Evolutionary conservation across 2,888 invertebrate genomes (phyloP).

Genomic region (Drosophila quinaria): DNA sequence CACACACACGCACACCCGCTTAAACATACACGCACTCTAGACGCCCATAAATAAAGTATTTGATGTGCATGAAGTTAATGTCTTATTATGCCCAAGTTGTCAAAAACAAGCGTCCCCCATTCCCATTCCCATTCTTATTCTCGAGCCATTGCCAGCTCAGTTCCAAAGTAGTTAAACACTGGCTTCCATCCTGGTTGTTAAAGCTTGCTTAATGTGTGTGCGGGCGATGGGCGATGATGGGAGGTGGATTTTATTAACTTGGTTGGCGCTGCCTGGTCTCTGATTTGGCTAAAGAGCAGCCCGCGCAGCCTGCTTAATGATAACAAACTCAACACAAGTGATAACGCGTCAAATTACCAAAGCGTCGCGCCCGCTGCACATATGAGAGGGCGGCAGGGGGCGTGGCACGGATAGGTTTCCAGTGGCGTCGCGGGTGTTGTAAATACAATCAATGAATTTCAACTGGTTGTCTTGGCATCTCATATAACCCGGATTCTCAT

Average conservation of each 20-base stretch:
- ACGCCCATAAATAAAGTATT: slow-evolving; percentile 80
- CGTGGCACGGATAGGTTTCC: slow-evolving; percentile 35
- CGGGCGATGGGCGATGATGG: slow-evolving; percentile 27
- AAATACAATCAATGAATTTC: slow-evolving; percentile 83
- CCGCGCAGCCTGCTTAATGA: slow-evolving; percentile 74
- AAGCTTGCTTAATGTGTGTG: slow-evolving; percentile 66
- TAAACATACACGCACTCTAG: slow-evolving; percentile 67
- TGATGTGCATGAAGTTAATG: slow-evolving; percentile 83
- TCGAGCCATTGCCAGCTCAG: slow-evolving; percentile 2
- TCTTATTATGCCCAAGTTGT: slow-evolving; percentile 83
- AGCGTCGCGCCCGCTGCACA: slow-evolving; percentile 28
- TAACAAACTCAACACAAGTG: slow-evolving; percentile 82
- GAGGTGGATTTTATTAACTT: slow-evolving; percentile 71
- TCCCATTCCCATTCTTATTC: background rate
- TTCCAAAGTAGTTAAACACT: slow-evolving; percentile 58
- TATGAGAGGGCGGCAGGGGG: slow-evolving; percentile 14
- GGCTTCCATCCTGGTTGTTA: slow-evolving; percentile 49
- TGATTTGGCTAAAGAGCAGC: slow-evolving; percentile 78
- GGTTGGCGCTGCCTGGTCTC: slow-evolving; percentile 42
- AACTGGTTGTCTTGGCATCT: slow-evolving; percentile 73
- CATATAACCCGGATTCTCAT: slow-evolving; percentile 42
- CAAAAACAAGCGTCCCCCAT: slow-evolving; percentile 75
- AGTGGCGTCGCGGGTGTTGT: slow-evolving; percentile 70
- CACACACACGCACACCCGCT: slow-evolving; percentile 25
- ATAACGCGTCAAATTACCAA: slow-evolving; percentile 83